Conservation (phyloP, 2,888 invertebrate species). For the Drosophila tripunctata region DNA sequence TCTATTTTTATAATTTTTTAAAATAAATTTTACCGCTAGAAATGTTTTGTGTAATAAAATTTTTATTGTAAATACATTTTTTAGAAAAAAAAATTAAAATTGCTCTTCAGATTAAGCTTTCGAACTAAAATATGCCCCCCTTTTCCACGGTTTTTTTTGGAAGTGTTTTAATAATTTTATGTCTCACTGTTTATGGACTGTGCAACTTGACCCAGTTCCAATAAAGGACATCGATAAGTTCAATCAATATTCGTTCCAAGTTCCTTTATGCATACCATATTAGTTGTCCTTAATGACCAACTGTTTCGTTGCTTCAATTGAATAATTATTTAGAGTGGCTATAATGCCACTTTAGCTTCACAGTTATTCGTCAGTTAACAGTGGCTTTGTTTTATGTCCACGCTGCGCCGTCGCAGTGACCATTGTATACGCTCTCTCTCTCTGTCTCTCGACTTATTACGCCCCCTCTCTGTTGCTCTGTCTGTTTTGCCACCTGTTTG, state of each 20-base stretch:
- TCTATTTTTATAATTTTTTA: no score
- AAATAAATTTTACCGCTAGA: no score
- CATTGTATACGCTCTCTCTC: background rate
- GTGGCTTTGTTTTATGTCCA: conserved; percentile 4
- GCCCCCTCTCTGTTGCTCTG: conserved; percentile 7
- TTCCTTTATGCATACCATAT: conserved; percentile 27
- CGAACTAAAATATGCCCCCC: no score
- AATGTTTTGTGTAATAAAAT: no score
- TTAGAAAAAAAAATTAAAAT: no score
- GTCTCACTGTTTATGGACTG: background rate
- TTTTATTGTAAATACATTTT: no score
- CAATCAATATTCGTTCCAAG: conserved; percentile 50
- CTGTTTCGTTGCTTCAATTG: background rate
- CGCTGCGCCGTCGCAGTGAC: conserved; percentile 57
- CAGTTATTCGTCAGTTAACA: conserved; percentile 14
- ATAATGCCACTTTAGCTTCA: conserved; percentile 4
- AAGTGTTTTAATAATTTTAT: background rate
- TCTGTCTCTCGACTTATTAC: background rate
- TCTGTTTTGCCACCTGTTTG: conserved; percentile 55
- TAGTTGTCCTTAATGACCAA: conserved; percentile 21
- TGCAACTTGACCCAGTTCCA: conserved; percentile 39
- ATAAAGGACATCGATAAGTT: conserved; percentile 26
- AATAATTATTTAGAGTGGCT: conserved; percentile 16
- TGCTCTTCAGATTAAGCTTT: no score
- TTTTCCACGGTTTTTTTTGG: no score